Evolutionary conservation across 2,797 vertebrate species (phyloP).

Genomic region (Ispidina picta): DNA sequence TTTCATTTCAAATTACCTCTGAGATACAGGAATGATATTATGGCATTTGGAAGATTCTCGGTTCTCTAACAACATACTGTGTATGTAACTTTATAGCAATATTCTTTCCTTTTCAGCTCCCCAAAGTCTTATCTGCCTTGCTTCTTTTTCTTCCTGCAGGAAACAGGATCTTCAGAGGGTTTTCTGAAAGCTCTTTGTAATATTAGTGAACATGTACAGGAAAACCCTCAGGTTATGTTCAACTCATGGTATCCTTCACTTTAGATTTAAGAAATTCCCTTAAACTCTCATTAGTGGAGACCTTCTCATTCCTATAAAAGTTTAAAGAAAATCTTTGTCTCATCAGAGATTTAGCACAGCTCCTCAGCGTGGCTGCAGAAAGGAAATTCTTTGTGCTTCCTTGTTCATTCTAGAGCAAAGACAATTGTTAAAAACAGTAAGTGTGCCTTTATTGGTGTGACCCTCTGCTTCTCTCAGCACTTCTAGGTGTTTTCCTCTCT

Average conservation of each 20-base stretch:
- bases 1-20: not conserved
- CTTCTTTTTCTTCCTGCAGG: constrained; percentile 63
- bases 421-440: constrained; percentile 66
- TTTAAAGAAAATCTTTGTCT: constrained; percentile 76
- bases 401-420: constrained; percentile 17
- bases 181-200: constrained; percentile 79
- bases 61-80: not conserved
- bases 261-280: constrained; percentile 81
- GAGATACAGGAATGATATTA: not conserved
- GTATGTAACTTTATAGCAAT: constrained; percentile 56
- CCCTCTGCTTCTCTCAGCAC: not conserved
- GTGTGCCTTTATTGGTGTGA: constrained; percentile 58
- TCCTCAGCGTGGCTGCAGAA: constrained; percentile 32
- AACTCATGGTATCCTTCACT: constrained; percentile 80
- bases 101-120: constrained; percentile 59
- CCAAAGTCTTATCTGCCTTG: constrained; percentile 55
- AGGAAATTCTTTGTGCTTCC: constrained; percentile 22
- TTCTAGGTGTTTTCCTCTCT: not conserved
- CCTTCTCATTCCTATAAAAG: constrained; percentile 76
- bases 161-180: constrained; percentile 74
- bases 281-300: constrained; percentile 81
- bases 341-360: constrained; percentile 73
- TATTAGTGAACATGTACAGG: constrained; percentile 80
- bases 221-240: constrained; percentile 82
- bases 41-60: not conserved